phyloP scores from a whole-genome alignment of 2,797 vertebrate species.

The Xenops minutus region DNA sequence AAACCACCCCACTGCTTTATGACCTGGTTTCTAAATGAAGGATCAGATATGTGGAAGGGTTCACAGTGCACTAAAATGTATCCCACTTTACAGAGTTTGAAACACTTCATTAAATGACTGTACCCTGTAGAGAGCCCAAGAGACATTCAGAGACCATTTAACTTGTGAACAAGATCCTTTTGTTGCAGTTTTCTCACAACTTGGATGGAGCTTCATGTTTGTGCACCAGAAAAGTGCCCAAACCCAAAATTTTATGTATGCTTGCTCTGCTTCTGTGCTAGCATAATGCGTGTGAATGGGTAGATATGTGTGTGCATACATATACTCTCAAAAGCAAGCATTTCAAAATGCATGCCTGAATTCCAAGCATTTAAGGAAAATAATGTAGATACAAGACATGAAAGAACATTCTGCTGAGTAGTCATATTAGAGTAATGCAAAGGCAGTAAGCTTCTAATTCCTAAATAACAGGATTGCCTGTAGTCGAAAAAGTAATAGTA shows the following conservation, averaged over 20 bases:
- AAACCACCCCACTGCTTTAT: background rate
- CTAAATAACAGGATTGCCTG: background rate
- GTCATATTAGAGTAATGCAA: background rate
- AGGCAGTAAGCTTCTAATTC: background rate
- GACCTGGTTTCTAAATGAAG: background rate
- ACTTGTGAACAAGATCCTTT: background rate
- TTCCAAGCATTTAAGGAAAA: background rate
- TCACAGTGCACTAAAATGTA: background rate
- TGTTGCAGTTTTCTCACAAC: background rate
- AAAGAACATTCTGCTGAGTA: background rate
- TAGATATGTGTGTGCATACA: background rate
- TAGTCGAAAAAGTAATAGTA: background rate
- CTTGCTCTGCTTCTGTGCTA: background rate
- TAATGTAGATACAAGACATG: background rate
- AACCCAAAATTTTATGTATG: background rate
- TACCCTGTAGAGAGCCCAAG: background rate
- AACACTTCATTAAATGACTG: background rate
- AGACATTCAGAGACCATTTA: background rate
- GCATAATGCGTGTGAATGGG: fast-evolving
- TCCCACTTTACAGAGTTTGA: background rate
- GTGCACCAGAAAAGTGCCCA: background rate
- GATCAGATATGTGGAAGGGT: background rate
- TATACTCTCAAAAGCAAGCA: fast-evolving
- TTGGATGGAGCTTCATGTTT: background rate
- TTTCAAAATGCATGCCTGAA: background rate